These are phyloP conservation scores for Smittia aterrima DNA, from an alignment of 2,888 invertebrate species.

Conservation along the genomic window DNA sequence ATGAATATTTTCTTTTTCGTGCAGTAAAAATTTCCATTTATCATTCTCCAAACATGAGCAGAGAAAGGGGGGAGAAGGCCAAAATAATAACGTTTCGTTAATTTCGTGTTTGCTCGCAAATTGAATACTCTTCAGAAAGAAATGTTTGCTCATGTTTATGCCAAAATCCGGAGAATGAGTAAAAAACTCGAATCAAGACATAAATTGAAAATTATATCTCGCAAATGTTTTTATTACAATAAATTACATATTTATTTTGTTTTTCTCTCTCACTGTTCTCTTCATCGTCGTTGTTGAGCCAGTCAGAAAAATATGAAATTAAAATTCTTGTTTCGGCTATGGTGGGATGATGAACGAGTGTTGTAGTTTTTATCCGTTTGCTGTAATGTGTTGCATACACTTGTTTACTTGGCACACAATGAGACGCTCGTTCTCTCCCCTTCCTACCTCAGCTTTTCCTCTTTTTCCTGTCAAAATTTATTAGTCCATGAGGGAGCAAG, in stretches of 20 bases:
- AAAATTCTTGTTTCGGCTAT: conserved; percentile 19
- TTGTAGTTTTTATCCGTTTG: conserved; percentile 9
- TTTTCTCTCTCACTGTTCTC: background rate
- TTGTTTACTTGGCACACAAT: conserved; percentile 37
- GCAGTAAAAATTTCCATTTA: conserved; percentile 4
- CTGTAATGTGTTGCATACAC: conserved; percentile 39
- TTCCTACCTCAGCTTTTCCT: background rate
- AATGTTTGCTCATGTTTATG: conserved; percentile 23
- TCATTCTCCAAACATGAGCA: background rate
- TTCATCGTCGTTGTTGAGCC: background rate
- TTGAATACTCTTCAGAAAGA: conserved; percentile 30
- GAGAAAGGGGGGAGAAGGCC: background rate
- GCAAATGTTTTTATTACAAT: conserved; percentile 35
- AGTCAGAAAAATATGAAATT: conserved; percentile 26
- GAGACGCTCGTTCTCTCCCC: background rate
- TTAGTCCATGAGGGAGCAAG: conserved; percentile 25
- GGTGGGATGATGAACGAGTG: conserved; percentile 9
- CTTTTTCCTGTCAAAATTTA: conserved; percentile 28
- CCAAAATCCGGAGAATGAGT: background rate
- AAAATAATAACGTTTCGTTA: conserved; percentile 37
- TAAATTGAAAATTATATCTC: conserved; percentile 39
- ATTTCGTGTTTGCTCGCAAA: conserved; percentile 37
- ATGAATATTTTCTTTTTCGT: too few species aligned
- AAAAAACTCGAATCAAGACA: conserved; percentile 30
- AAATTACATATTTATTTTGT: conserved; percentile 12